These are phyloP conservation scores for Popillia japonica DNA, from an alignment of 1,140 invertebrate species.

Conservation along the genomic window DNA sequence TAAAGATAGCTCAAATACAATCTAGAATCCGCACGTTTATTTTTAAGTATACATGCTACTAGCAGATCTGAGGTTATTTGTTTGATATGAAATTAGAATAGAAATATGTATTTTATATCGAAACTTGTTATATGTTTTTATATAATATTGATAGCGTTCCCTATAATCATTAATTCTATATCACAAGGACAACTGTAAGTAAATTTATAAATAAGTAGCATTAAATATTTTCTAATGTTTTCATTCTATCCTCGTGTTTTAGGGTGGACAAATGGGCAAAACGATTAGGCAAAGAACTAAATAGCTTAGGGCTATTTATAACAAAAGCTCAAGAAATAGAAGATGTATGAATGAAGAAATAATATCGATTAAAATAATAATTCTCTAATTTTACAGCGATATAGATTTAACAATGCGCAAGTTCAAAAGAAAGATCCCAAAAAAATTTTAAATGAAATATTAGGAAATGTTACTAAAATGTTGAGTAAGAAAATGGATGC, in stretches of 20 bases:
- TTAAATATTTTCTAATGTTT: background rate
- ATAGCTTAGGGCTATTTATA: constrained; percentile 53
- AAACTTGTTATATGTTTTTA: background rate
- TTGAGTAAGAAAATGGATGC: constrained; percentile 84
- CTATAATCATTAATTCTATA: background rate
- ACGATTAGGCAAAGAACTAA: constrained; percentile 54
- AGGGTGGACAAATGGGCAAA: constrained; percentile 58
- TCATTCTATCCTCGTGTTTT: constrained; percentile 32
- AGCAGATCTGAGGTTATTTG: background rate
- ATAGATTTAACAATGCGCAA: constrained; percentile 75
- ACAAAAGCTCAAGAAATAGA: constrained; percentile 56
- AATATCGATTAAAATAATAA: constrained; percentile 11
- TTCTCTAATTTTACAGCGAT: constrained; percentile 66
- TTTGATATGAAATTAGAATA: background rate
- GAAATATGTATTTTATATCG: background rate
- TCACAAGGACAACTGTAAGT: constrained; percentile 42
- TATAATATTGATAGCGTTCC: constrained; percentile 5
- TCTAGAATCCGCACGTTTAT: constrained; percentile 2
- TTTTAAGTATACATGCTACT: background rate
- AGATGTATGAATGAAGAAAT: constrained; percentile 46
- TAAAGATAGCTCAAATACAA: background rate
- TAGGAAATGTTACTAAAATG: constrained; percentile 78
- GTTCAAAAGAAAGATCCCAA: constrained; percentile 79
- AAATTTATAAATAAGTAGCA: constrained; percentile 22
- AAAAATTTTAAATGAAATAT: constrained; percentile 75